Conservation (phyloP, 2,113 vertebrate species). For the Epinephelus lanceolatus region DNA sequence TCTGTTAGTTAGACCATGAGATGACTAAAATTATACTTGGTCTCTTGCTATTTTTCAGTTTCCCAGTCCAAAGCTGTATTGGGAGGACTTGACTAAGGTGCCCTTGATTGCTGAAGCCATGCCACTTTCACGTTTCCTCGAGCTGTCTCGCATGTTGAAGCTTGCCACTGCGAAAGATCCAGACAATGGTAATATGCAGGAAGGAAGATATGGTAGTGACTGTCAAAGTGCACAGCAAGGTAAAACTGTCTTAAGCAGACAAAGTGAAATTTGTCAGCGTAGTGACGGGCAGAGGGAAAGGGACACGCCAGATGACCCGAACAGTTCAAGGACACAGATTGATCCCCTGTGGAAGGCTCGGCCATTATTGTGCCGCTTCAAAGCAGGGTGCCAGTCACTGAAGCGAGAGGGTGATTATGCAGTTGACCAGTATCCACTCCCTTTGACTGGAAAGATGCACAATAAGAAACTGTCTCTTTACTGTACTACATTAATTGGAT, state of each 20-base stretch:
- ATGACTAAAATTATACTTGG: background rate
- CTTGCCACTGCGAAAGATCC: conserved; percentile 55
- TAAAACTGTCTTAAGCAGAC: background rate
- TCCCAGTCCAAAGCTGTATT: conserved; percentile 84
- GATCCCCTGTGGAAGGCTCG: conserved; percentile 83
- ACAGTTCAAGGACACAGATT: conserved; percentile 16
- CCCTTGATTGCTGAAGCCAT: conserved; percentile 84
- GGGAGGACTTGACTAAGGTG: conserved; percentile 84
- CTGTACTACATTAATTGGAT: conserved; percentile 79
- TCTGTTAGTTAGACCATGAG: background rate
- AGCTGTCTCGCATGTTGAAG: conserved; percentile 75
- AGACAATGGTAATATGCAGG: background rate
- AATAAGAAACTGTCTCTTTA: conserved; percentile 65
- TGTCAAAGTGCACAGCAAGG: conserved; percentile 14
- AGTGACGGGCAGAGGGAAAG: background rate
- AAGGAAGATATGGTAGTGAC: conserved; percentile 13
- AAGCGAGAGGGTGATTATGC: conserved; percentile 72
- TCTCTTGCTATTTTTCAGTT: conserved; percentile 73
- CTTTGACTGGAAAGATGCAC: conserved; percentile 66
- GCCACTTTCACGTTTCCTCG: conserved; percentile 75
- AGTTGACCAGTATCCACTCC: conserved; percentile 81
- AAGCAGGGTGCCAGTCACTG: conserved; percentile 73
- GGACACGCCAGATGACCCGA: conserved; percentile 10
- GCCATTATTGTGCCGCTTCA: conserved; percentile 76
- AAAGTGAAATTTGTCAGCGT: background rate